Evolutionary conservation across 2,797 vertebrate species (phyloP).

Genomic region (Masticophis lateralis): DNA sequence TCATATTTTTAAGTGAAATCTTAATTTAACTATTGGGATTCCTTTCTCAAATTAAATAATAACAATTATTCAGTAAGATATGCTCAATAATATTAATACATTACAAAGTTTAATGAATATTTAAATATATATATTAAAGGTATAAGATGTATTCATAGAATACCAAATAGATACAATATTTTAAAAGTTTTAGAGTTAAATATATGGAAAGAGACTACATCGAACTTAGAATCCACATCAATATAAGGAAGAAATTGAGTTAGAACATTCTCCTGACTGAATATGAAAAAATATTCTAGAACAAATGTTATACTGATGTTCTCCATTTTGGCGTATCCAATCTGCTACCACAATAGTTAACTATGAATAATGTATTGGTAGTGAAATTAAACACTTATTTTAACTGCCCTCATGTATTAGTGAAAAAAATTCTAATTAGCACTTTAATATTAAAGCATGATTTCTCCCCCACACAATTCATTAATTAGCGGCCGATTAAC

Average conservation of each 20-base stretch:
- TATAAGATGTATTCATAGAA: neutral
- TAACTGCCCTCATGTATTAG: constrained; percentile 36
- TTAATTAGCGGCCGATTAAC: constrained; percentile 50
- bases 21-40: neutral
- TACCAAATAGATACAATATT: neutral
- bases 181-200: neutral
- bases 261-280: neutral
- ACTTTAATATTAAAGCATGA: constrained; percentile 41
- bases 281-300: constrained; percentile 5
- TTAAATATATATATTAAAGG: neutral
- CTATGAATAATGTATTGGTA: constrained; percentile 34
- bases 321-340: constrained; percentile 11
- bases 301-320: neutral
- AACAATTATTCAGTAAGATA: neutral
- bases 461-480: constrained; percentile 26
- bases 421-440: constrained; percentile 46
- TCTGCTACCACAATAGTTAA: constrained; percentile 23
- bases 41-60: neutral
- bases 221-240: neutral
- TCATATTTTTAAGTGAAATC: neutral
- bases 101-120: constrained; percentile 5
- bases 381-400: constrained; percentile 51
- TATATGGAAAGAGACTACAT: neutral
- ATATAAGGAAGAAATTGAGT: neutral
- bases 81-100: neutral